A percentile compares a stretch with the other conserved stretches of the same genome.
phyloP scores from a whole-genome alignment of 2,888 invertebrate species.

The Melinaea marsaeus region DNA sequence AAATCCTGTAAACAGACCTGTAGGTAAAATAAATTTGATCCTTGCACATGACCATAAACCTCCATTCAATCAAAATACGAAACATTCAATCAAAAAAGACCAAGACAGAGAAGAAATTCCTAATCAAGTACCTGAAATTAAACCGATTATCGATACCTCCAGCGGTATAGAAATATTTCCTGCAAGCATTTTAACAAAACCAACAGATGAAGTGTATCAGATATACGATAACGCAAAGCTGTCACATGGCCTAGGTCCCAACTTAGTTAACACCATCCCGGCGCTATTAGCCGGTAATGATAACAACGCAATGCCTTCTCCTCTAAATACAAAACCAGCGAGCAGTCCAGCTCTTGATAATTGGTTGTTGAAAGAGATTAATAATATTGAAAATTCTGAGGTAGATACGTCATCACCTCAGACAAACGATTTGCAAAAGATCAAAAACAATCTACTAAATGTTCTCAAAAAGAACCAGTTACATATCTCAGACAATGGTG shows the following conservation, averaged over 20 bases:
- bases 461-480: constrained; percentile 45
- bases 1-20: no score
- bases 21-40: no score
- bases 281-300: neutral
- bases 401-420: constrained; percentile 20
- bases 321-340: neutral
- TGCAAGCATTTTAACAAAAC: neutral
- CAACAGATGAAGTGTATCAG: neutral
- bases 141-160: no score
- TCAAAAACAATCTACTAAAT: constrained; percentile 42
- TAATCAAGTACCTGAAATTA: no score
- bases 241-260: neutral
- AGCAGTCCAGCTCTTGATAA: constrained; percentile 30
- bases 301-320: neutral
- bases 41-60: no score
- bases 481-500: constrained; percentile 38
- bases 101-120: no score
- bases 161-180: no score
- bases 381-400: neutral
- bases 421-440: constrained; percentile 31
- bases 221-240: neutral
- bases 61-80: no score
- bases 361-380: constrained; percentile 16
- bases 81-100: no score
- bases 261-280: no score